These are phyloP conservation scores for Agonopterix subpropinquella DNA, from an alignment of 2,888 invertebrate species.

Conservation along the genomic window DNA sequence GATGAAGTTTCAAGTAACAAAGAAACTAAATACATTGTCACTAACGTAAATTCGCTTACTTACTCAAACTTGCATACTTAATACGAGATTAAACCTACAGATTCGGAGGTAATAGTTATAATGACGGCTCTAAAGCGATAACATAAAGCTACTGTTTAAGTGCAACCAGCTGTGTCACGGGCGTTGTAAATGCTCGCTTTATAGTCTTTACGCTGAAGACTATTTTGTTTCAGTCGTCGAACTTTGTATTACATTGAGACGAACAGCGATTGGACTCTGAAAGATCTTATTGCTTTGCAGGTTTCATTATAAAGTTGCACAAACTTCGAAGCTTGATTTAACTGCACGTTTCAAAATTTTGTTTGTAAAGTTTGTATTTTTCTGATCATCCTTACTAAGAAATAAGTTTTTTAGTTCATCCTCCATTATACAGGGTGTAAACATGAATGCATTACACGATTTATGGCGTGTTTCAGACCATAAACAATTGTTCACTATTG, in stretches of 20 bases:
- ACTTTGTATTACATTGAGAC: conserved; percentile 18
- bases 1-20: background rate
- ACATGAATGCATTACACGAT: too few species aligned
- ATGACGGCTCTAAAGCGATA: conserved; percentile 36
- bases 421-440: too few species aligned
- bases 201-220: conserved; percentile 34
- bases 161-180: conserved; percentile 49
- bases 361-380: too few species aligned
- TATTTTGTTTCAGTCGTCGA: conserved; percentile 33
- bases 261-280: too few species aligned
- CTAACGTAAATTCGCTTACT: conserved; percentile 9
- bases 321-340: too few species aligned
- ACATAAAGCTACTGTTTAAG: conserved; percentile 52
- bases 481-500: too few species aligned
- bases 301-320: too few species aligned
- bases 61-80: conserved; percentile 11
- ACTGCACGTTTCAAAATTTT: too few species aligned
- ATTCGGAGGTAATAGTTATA: conserved; percentile 32
- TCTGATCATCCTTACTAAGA: too few species aligned
- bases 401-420: too few species aligned
- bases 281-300: too few species aligned
- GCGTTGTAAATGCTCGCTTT: conserved; percentile 43
- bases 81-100: conserved; percentile 30
- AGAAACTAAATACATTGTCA: background rate
- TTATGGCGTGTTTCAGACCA: too few species aligned